Evolutionary conservation across 2,797 vertebrate species (phyloP), one percentile per base, ranked within the genome.

Genomic region (Prunella strophiata): DNA sequence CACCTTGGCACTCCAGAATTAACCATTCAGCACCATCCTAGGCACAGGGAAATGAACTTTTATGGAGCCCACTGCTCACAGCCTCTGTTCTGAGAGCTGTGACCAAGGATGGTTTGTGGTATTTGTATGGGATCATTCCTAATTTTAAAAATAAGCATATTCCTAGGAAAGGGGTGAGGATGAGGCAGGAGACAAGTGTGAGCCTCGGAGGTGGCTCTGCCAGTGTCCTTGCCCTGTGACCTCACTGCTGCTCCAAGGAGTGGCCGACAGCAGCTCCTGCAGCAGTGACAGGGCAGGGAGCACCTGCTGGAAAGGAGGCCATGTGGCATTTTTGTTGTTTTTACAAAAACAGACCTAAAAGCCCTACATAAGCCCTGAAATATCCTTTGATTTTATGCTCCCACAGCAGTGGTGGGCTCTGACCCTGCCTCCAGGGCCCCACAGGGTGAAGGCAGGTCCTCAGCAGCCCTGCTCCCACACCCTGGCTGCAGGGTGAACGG

Each of bases 211-310:
- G 11, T 25, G 66, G 66, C 26, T 67, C 61, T 72, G 77, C 18
- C 78, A 25, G 58, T 23, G 40, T 16, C 77, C 62, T 38, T 52
- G 23, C 36, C 43, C 68, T 0, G 0, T 21, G n/a, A 43, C 62
- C 67, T 32, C 4, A 0, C 19, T 54, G 0, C 20, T 15, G 4
- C 52, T 27, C 30, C 7, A 1, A 22, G 8, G 4, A 22, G n/a
- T 0, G 23, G 22, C 45, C 0, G 0, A 13, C 21, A 1, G 2
- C 88, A 50, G 40, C 45, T 59, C 10, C 50, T 19, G 38, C 48
- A 80, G 76, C 1, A 0, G 45, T 7, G 55, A 19, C 32, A 22
- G 38, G 54, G 38, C 4, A 43, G 23, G 19, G 34, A 66, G 10
- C n/a, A 29, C 22, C n/a, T 10, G 4, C 79, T 34, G n/a, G 21